phyloP scores from a whole-genome alignment of 2,113 vertebrate species.

The Urocitellus parryii region DNA sequence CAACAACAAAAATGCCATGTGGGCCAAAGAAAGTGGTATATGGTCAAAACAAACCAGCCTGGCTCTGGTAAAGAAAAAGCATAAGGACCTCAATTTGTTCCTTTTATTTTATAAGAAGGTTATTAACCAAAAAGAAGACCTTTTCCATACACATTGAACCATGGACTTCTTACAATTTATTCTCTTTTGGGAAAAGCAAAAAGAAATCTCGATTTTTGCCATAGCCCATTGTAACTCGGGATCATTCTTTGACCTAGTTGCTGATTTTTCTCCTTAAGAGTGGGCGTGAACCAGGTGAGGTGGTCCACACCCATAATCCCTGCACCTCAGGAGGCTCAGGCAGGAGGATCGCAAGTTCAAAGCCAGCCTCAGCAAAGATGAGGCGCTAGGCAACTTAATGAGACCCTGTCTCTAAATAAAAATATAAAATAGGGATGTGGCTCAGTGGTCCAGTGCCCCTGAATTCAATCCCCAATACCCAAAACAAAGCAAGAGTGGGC shows the following conservation, averaged over 20 bases:
- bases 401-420: too few species aligned
- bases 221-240: background rate
- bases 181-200: slow-evolving; percentile 8
- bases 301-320: too few species aligned
- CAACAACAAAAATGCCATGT: background rate
- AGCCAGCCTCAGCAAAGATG: too few species aligned
- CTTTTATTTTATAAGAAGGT: background rate
- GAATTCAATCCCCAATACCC: too few species aligned
- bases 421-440: too few species aligned
- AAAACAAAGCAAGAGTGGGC: background rate
- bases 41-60: background rate
- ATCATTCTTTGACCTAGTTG: background rate
- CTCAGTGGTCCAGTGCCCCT: too few species aligned
- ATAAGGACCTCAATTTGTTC: background rate
- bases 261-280: background rate
- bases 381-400: too few species aligned
- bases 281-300: background rate
- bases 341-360: too few species aligned
- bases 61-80: background rate
- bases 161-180: background rate
- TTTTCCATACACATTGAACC: background rate
- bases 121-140: background rate
- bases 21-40: background rate
- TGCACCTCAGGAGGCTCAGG: too few species aligned
- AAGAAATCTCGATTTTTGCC: background rate